Conservation (phyloP, 2,113 vertebrate species). For the Triplophysa siluroides region DNA sequence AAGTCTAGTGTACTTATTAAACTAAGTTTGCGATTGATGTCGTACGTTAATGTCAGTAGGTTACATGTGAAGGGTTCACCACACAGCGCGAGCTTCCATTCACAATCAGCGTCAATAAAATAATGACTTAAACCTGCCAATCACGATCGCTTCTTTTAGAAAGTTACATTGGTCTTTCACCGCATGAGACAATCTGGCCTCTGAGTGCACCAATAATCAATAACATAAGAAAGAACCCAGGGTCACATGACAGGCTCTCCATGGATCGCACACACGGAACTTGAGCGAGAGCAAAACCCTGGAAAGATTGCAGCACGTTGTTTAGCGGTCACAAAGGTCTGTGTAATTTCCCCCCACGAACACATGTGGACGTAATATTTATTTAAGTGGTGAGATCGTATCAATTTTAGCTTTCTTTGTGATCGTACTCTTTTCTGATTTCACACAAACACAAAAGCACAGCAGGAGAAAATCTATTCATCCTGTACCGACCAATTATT, state of each 20-base stretch:
- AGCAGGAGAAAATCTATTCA: conserved; percentile 39
- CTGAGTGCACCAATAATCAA: conserved; percentile 2
- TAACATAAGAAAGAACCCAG: not conserved
- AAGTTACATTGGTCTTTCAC: conserved; percentile 4
- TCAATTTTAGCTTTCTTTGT: not conserved
- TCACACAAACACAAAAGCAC: conserved; percentile 11
- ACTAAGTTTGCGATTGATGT: too few relatives aligned
- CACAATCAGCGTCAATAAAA: not conserved
- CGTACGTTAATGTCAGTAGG: not conserved
- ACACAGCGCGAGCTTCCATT: not conserved
- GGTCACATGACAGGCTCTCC: not conserved
- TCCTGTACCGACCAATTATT: not conserved
- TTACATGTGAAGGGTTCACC: not conserved
- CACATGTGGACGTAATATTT: not conserved
- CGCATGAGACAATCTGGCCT: not conserved
- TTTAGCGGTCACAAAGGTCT: not conserved
- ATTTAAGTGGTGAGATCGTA: conserved; percentile 6
- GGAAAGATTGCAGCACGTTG: not conserved
- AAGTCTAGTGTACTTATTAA: too few relatives aligned
- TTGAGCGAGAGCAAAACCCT: not conserved
- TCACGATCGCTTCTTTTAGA: conserved; percentile 5
- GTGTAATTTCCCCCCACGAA: not conserved
- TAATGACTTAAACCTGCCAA: not conserved
- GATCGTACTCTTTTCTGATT: conserved; percentile 36
- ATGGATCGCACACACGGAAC: not conserved